These are phyloP conservation scores for Darevskia mixta DNA, from an alignment of 2,797 vertebrate genomes.

Conservation along the genomic window DNA sequence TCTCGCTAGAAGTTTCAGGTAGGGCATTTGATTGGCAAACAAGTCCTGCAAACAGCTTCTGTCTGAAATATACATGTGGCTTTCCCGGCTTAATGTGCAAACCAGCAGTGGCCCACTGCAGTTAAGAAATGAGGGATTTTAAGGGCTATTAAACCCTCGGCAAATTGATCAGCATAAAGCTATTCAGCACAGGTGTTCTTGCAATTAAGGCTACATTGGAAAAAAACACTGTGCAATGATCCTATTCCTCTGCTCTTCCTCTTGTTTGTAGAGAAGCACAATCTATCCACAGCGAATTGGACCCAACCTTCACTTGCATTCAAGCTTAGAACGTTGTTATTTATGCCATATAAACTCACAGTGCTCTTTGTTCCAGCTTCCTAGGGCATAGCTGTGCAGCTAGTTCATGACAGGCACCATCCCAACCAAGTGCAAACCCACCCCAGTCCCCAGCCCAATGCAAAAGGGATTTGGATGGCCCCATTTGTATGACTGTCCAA, in stretches of 20 bases:
- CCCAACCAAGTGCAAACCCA: background rate
- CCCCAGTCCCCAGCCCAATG: background rate
- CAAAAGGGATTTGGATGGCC: too few relatives aligned
- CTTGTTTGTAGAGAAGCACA: constrained; percentile 58
- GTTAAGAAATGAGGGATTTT: constrained; percentile 73
- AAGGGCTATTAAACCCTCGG: constrained; percentile 80
- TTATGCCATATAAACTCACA: background rate
- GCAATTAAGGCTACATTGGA: constrained; percentile 72
- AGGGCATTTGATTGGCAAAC: constrained; percentile 40
- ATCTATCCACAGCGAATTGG: constrained; percentile 63
- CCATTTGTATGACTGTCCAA: too few relatives aligned
- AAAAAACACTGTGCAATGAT: constrained; percentile 76
- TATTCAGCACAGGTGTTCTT: constrained; percentile 77
- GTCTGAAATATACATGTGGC: constrained; percentile 34
- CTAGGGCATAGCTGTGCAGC: background rate
- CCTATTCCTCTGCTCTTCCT: constrained; percentile 70
- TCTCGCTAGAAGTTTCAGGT: constrained; percentile 40
- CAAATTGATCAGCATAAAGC: constrained; percentile 78
- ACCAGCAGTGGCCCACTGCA: constrained; percentile 59
- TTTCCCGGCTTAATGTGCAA: constrained; percentile 60
- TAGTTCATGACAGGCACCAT: too few relatives aligned
- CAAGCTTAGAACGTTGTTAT: background rate
- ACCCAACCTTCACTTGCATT: constrained; percentile 40
- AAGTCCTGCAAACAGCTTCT: constrained; percentile 55
- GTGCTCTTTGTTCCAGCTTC: background rate